A percentile compares a stretch with the other conserved stretches of the same genome.
Conservation (phyloP, 2,888 invertebrate species). For the Candidula unifasciata region DNA sequence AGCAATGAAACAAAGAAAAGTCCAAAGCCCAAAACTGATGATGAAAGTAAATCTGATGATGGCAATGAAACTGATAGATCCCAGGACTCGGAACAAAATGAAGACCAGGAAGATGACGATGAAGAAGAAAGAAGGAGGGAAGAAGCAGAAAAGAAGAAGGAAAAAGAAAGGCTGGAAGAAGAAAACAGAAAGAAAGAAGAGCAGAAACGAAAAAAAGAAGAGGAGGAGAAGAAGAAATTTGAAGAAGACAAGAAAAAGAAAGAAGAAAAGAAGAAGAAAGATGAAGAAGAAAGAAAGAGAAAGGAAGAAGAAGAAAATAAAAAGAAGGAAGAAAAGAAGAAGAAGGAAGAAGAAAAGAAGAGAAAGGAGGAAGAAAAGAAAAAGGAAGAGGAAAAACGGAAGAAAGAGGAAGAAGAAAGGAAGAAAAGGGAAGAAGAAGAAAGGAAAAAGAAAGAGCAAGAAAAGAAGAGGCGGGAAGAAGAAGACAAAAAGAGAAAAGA, state of each 20-base stretch:
- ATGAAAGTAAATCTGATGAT: constrained; percentile 26
- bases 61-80: constrained; percentile 2
- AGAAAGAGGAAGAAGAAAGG: constrained; percentile 47
- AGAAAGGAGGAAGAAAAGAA: constrained; percentile 2
- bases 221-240: not conserved
- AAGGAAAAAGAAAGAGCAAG: constrained; percentile 45
- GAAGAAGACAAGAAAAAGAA: not conserved
- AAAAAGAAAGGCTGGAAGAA: not conserved
- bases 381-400: constrained; percentile 2
- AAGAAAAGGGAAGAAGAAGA: constrained; percentile 41
- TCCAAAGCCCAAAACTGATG: constrained; percentile 17
- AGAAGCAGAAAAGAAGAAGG: not conserved
- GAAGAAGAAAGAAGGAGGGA: not conserved
- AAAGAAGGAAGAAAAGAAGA: constrained; percentile 1
- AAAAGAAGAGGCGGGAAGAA: constrained; percentile 26
- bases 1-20: constrained; percentile 18
- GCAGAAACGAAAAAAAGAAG: not conserved
- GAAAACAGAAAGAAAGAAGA: not conserved
- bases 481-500: constrained; percentile 59
- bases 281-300: not conserved
- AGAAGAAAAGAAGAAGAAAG: not conserved
- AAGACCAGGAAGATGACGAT: not conserved
- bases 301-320: constrained; percentile 25
- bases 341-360: constrained; percentile 5
- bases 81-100: constrained; percentile 7